phyloP scores from a whole-genome alignment of 2,797 vertebrate genomes.

The Protonibea diacanthus region DNA sequence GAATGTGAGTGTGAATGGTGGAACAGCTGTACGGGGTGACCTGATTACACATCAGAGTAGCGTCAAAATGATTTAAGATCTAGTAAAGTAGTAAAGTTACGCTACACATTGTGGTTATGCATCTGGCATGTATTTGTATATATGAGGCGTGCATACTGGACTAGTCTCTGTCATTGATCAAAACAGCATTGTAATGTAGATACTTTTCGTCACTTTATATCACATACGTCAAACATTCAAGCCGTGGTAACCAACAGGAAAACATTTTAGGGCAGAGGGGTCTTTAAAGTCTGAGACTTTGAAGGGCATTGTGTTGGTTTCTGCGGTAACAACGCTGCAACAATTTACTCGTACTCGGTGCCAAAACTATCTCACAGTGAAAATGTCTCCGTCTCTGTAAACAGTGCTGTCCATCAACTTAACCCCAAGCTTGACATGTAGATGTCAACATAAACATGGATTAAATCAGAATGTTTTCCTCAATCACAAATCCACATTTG shows the following conservation, averaged over 20 bases:
- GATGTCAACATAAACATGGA: constrained; percentile 26
- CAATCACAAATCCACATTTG: constrained; percentile 20
- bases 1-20: no score
- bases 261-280: neutral
- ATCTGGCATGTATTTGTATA: neutral
- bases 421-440: neutral
- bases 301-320: constrained; percentile 37
- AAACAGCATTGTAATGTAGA: neutral
- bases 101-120: no score
- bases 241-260: neutral
- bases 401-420: neutral
- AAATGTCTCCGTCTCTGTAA: constrained; percentile 37
- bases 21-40: no score
- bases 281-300: constrained; percentile 23
- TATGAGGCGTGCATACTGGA: neutral
- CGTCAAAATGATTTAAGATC: no score
- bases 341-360: neutral
- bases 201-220: constrained; percentile 1
- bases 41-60: no score
- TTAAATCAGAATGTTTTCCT: constrained; percentile 10
- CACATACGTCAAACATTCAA: neutral
- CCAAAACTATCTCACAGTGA: neutral
- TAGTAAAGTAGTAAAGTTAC: no score
- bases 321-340: constrained; percentile 24
- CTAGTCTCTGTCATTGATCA: neutral